phyloP scores from a whole-genome alignment of 2,888 invertebrate genomes.

The Polymixis lichenea region DNA sequence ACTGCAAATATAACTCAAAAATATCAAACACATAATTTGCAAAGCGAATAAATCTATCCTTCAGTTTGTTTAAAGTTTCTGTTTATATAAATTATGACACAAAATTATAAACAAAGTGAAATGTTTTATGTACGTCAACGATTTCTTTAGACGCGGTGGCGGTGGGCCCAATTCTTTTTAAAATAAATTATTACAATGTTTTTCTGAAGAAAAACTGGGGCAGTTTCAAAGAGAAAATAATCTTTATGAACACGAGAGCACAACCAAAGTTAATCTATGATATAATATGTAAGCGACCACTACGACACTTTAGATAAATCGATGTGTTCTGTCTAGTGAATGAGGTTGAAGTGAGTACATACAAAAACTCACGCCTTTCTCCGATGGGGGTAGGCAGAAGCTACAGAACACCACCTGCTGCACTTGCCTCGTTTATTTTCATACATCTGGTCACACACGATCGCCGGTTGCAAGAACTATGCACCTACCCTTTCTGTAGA shows the following conservation, averaged over 20 bases:
- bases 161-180: constrained; percentile 21
- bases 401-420: no score
- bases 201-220: constrained; percentile 36
- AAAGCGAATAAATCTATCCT: constrained; percentile 37
- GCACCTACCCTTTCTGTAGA: no score
- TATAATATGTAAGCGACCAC: neutral
- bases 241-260: constrained; percentile 25
- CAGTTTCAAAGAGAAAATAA: constrained; percentile 30
- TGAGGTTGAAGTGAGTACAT: constrained; percentile 8
- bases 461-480: no score
- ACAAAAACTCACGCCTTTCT: no score
- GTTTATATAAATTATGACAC: constrained; percentile 36
- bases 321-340: neutral
- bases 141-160: constrained; percentile 25
- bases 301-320: no score
- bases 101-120: constrained; percentile 37
- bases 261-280: constrained; percentile 4
- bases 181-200: constrained; percentile 40
- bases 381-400: no score
- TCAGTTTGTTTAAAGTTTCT: constrained; percentile 13
- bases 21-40: constrained; percentile 28
- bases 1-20: constrained; percentile 28
- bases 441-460: no score
- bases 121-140: constrained; percentile 34
- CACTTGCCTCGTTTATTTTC: no score